Evolutionary conservation across 2,113 vertebrate species (phyloP), one percentile per base, ranked within the genome.

Genomic region (Oreochromis spilurus): DNA sequence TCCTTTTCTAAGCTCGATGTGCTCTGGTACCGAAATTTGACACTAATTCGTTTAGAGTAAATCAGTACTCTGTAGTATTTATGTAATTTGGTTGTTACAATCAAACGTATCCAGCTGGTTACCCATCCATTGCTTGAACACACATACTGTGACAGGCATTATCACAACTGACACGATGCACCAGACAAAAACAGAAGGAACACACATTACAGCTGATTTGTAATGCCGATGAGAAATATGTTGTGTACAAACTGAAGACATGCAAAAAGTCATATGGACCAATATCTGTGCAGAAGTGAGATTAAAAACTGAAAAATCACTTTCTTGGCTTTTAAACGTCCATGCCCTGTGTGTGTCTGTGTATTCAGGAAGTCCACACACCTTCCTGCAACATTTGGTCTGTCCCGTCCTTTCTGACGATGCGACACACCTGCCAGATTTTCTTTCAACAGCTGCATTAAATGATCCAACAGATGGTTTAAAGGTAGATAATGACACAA

Each of bases 1-100:
- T 62, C 58, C 29, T 62, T 60, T 60, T 34, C 3, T 19, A 19
- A 34, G 0, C 16, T 34, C 0, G 0, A 0, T 62, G 29, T 34
- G 16, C 58, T 62, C 58, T 62, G 29, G 29, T 62, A 62, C 58
- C 5, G 1, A 62, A 62, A 34, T 19, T 1, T 62, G 58, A 34
- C 29, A 11, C 29, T 19, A 6, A 34, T 1, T 62, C 9, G 16
- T 29, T 58, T 29, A 58, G 55, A 29, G 55, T 58, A 16, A 7
- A 1, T 58, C 26, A 9, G 55, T 29, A 29, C 13, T 58, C 6
- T 13, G 53, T 55, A 24, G 55, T 31, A 58, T 31, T 31, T 29
- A 58, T 16, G 26, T 31, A 58, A 9, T 58, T 60, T 17, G 26
- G 57, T 13, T 21, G n/a, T 21, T 57, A 10, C 57, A 60, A 4